Evolutionary conservation across 2,797 vertebrate genomes (phyloP), one percentile per base, ranked within the genome.

Genomic region (Merluccius polli): DNA sequence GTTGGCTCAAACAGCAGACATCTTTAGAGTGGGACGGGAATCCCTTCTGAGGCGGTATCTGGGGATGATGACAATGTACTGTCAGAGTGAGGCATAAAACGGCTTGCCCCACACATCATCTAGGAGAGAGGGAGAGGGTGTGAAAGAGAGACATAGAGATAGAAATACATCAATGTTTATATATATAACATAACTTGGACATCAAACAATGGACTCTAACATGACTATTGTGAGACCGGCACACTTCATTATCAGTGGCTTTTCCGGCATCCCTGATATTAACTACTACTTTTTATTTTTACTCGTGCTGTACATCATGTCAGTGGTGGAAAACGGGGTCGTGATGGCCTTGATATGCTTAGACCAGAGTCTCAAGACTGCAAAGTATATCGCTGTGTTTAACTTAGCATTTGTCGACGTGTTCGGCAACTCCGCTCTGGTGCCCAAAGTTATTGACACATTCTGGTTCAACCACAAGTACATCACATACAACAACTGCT

Each of bases 351-450:
- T 90, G 13, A 92, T 93, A 18, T 87, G 74, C 69, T 18, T 79
- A 31, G 78, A 82, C 2, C 75, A 79, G 72, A 74, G 73, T 75
- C 89, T 91, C 41, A 89, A 90, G 32, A 89, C 82, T 33, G 84
- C 86, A 3, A 91, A 88, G 80, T 90, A 87, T 75, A 80, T 85
- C 77, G 85, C 86, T 70, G 86, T 92, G 63, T 89, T 84, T 21
- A 88, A 84, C 81, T 32, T 91, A 72, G 88, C 88, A 18, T 30
- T 92, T 65, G 81, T 79, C 10, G 88, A 90, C 70, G 1, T 90
- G 70, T 81, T 79, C 8, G 73, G 83, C 5, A 86, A 10, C 73
- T 72, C 79, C 29, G 75, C 81, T 69, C n/a, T 89, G 65, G 85
- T 89, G 31, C 89, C 89, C 0, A 89, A 88, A 71, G 38, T 90